These are phyloP conservation scores for Coelopa pilipes DNA, from an alignment of 2,888 invertebrate species.

Conservation along the genomic window DNA sequence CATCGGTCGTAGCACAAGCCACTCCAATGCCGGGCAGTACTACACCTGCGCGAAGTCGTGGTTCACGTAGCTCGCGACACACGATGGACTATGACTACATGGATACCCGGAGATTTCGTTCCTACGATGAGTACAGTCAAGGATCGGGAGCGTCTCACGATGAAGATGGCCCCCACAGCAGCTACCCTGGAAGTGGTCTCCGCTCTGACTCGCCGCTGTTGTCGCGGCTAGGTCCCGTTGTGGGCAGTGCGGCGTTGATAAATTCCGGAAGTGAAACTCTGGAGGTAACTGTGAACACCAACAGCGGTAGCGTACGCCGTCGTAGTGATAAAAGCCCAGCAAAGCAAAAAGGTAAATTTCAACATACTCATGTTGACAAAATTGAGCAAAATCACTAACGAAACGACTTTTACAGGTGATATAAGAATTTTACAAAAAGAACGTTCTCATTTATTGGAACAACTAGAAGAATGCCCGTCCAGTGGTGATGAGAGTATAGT, in stretches of 20 bases:
- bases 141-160: slow-evolving; percentile 76
- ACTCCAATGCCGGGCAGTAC: slow-evolving; percentile 66
- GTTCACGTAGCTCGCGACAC: slow-evolving; percentile 60
- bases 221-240: slow-evolving; percentile 59
- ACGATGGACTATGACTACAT: slow-evolving; percentile 61
- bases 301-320: slow-evolving; percentile 59
- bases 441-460: slow-evolving; percentile 76
- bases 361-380: not conserved
- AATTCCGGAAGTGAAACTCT: slow-evolving; percentile 47
- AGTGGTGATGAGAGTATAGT: slow-evolving; percentile 75
- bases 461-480: slow-evolving; percentile 77
- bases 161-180: slow-evolving; percentile 65
- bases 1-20: slow-evolving; percentile 55
- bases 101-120: slow-evolving; percentile 70
- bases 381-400: not conserved
- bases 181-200: slow-evolving; percentile 47
- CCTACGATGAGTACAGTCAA: slow-evolving; percentile 80
- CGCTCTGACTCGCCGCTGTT: slow-evolving; percentile 62
- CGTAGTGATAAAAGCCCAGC: slow-evolving; percentile 66
- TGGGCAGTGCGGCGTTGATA: slow-evolving; percentile 68
- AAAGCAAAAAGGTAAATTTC: slow-evolving; percentile 53
- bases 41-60: slow-evolving; percentile 68
- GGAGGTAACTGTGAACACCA: slow-evolving; percentile 52
- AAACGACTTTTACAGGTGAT: slow-evolving; percentile 69
- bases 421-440: slow-evolving; percentile 78